A percentile compares a stretch with the other conserved stretches of the same genome.
Evolutionary conservation across 2,797 vertebrate species (phyloP).

Genomic region (Steatocranus sp.): DNA sequence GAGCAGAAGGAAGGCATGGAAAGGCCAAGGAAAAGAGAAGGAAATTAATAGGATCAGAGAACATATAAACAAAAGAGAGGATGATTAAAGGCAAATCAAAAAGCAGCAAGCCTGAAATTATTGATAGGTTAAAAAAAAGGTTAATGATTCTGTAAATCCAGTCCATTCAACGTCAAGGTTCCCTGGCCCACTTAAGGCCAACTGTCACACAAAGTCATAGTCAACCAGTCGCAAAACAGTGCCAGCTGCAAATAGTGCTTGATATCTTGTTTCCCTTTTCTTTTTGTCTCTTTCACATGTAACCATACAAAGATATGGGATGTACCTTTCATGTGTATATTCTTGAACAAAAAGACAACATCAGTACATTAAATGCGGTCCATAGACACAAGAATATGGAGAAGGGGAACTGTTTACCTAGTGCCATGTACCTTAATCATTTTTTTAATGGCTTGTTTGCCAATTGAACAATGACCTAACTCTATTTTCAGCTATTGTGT

Average conservation of each 20-base stretch:
- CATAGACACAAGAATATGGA: background rate
- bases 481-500: background rate
- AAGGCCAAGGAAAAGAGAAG: conserved; percentile 27
- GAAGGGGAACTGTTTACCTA: background rate
- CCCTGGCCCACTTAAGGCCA: background rate
- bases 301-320: background rate
- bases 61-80: conserved; percentile 51
- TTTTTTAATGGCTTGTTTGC: background rate
- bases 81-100: conserved; percentile 67
- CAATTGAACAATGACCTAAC: background rate
- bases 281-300: background rate
- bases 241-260: background rate
- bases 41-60: conserved; percentile 47
- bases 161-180: background rate
- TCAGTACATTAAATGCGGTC: background rate
- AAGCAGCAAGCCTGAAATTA: conserved; percentile 62
- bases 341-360: background rate
- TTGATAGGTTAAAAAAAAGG: conserved; percentile 41
- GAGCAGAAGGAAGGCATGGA: conserved; percentile 23
- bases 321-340: background rate
- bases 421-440: background rate
- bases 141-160: conserved; percentile 40
- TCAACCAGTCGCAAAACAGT: conserved; percentile 5
- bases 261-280: background rate
- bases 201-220: conserved; percentile 27